Conservation (phyloP, 2,888 invertebrate genomes). For the Dicranocentrus wangi region DNA sequence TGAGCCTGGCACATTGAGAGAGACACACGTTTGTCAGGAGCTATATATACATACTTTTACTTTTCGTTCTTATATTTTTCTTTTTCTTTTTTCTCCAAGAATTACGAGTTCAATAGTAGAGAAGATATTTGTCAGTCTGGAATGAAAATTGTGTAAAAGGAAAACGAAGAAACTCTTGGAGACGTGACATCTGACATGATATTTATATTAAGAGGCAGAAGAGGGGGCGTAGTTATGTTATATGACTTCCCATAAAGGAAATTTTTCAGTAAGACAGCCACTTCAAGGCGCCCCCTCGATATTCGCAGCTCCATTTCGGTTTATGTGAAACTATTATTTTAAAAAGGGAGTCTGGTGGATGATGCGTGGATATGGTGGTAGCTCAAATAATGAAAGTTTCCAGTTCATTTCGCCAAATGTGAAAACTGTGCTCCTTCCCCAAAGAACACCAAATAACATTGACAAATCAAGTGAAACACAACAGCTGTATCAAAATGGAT, state of each 20-base stretch:
- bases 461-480: too few species aligned
- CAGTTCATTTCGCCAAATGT: not conserved
- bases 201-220: not conserved
- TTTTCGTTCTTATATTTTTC: not conserved
- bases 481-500: too few species aligned
- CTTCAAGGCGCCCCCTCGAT: not conserved
- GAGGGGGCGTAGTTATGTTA: not conserved
- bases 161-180: not conserved
- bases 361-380: too few species aligned
- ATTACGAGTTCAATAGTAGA: not conserved
- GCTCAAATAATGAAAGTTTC: not conserved
- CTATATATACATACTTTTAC: too few species aligned
- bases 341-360: not conserved
- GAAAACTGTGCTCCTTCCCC: not conserved
- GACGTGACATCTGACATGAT: not conserved
- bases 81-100: not conserved
- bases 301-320: not conserved
- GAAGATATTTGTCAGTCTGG: too few species aligned
- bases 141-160: not conserved
- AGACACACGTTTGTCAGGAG: slow-evolving; percentile 7
- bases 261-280: slow-evolving; percentile 4
- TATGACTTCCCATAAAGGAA: not conserved
- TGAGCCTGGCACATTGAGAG: too few species aligned
- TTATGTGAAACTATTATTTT: not conserved
- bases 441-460: not conserved